Base-by-base conservation (phyloP, 2,113 vertebrate genomes). In the Eurystomus gularis region DNA sequence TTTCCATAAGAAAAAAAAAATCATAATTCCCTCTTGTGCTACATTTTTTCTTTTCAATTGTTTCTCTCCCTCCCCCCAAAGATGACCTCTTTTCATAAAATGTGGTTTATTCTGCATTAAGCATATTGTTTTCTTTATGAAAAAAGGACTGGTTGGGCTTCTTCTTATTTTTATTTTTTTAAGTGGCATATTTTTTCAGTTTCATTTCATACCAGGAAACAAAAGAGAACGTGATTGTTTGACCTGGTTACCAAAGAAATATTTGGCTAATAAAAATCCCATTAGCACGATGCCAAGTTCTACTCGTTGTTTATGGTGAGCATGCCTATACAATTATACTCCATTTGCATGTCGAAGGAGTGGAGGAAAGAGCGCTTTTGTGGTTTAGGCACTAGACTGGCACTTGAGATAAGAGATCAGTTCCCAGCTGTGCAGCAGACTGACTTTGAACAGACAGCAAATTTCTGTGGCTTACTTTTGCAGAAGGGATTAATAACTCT, bases 161-260 rank as follows among this genome's bases (percentile, higher is more conserved):
- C 95, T 78, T 88, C 75, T 90, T 95, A 96, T 93, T 96, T 91
- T 88, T n/a, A 93, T 89, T 94, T 97, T 96, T 93, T 95, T 75
- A 95, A 96, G 94, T 95, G 93, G 83, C 94, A 93, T 97, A 90
- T 96, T 97, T 96, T 97, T 97, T 75, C 86, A 92, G 93, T 97
- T 96, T 91, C 94, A 95, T 96, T 96, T 96, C 94, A 94, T 96
- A 97, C 96, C 96, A 95, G 95, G 96, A 97, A 97, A 97, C 96
- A 97, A 97, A 96, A 96, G 96, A 97, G 95, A 96, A 95, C 94
- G 94, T 96, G 96, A 96, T 95, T 95, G 86, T 97, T 95, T 97
- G 96, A 97, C 96, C 96, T 96, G 96, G 65, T 96, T 96, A 96
- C 86, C 83, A 92, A 93, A 97, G 90, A 95, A 96, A 75, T 85